Percentiles rank a stretch among this genome's conserved stretches.
Conservation (phyloP, 2,797 vertebrate species). For the Acrossocheilus wenchowensis region DNA sequence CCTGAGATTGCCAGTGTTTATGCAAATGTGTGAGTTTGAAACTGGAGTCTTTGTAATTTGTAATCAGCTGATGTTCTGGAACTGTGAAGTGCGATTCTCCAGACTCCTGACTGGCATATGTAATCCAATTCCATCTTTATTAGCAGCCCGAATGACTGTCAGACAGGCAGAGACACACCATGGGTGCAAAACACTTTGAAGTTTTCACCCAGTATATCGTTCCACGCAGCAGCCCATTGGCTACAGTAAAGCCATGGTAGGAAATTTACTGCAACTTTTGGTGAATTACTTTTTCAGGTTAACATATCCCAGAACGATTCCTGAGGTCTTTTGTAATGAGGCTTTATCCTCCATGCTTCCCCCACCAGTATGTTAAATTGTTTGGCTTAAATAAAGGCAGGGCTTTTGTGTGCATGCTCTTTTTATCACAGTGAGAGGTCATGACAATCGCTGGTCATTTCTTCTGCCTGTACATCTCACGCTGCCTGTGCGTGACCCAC, state of each 20-base stretch:
- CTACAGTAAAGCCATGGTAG: not conserved
- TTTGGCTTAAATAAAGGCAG: conserved; percentile 36
- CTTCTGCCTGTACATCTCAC: conserved; percentile 10
- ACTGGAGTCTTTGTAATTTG: conserved; percentile 72
- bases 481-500: not conserved
- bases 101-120: conserved; percentile 75
- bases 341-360: not conserved
- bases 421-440: conserved; percentile 36
- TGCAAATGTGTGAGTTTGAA: conserved; percentile 43
- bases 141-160: conserved; percentile 57
- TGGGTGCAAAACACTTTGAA: conserved; percentile 4
- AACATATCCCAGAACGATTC: conserved; percentile 1
- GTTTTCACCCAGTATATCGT: not conserved
- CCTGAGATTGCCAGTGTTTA: conserved; percentile 12
- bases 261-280: not conserved
- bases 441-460: conserved; percentile 5
- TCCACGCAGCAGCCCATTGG: not conserved
- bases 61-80: conserved; percentile 74
- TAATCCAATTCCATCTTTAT: conserved; percentile 78
- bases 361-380: not conserved
- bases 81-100: conserved; percentile 75
- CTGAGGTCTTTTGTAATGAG: conserved; percentile 31
- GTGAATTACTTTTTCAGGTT: conserved; percentile 19
- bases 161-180: conserved; percentile 24
- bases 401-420: conserved; percentile 9